phyloP scores from a whole-genome alignment of 2,888 invertebrate genomes.

The Drosophila tripunctata region DNA sequence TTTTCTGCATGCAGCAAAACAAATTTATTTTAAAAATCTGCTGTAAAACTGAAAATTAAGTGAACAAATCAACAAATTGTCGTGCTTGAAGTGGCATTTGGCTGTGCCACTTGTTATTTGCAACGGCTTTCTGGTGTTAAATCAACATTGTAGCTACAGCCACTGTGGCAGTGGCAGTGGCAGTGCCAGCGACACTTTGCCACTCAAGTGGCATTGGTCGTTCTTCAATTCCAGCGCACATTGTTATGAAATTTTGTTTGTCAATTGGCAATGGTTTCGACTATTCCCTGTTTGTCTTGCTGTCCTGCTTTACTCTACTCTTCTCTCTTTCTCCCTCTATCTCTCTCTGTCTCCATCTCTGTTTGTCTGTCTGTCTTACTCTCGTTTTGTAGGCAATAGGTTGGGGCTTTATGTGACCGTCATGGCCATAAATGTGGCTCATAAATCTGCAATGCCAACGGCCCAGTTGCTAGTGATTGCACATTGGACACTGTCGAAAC shows the following conservation, averaged over 20 bases:
- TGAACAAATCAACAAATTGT: background rate
- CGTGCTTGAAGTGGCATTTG: conserved; percentile 3
- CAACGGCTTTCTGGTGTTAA: conserved; percentile 34
- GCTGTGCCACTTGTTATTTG: background rate
- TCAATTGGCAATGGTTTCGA: conserved; percentile 48
- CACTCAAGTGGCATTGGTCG: conserved; percentile 26
- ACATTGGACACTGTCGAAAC: conserved; percentile 54
- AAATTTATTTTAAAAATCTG: background rate
- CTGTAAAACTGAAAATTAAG: too few species aligned
- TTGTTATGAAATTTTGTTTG: conserved; percentile 56
- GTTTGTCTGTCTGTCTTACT: background rate
- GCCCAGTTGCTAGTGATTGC: conserved; percentile 60
- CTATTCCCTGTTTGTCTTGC: background rate
- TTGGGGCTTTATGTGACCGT: conserved; percentile 31
- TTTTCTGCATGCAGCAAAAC: background rate
- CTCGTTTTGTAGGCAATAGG: background rate
- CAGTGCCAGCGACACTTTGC: conserved; percentile 19
- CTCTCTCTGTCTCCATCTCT: background rate
- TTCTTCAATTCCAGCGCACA: conserved; percentile 38
- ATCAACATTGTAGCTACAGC: conserved; percentile 15
- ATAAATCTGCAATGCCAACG: conserved; percentile 53
- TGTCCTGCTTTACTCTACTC: background rate
- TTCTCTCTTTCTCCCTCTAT: background rate
- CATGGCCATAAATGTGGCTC: conserved; percentile 56
- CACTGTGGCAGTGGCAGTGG: background rate